Percentiles rank a stretch among this genome's conserved stretches.
These are phyloP conservation scores for Arvicanthis niloticus DNA, from an alignment of 2,113 vertebrate species.

Conservation along the genomic window DNA sequence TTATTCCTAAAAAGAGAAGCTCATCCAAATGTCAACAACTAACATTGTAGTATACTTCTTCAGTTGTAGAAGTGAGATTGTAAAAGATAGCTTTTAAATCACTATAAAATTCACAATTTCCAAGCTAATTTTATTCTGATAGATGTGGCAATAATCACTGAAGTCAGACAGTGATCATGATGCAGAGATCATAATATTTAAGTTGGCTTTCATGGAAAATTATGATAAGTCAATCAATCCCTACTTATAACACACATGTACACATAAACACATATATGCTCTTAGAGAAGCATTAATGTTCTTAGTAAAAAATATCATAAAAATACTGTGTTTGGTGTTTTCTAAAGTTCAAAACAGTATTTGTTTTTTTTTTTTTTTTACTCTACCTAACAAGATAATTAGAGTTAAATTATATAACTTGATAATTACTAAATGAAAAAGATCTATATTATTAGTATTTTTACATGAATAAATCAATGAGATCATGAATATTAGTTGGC, in stretches of 20 bases:
- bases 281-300: background rate
- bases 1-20: background rate
- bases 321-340: background rate
- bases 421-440: background rate
- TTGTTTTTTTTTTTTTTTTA: background rate
- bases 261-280: background rate
- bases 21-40: background rate
- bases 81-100: background rate
- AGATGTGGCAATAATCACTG: background rate
- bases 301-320: background rate
- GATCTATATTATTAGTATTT: background rate
- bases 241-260: background rate
- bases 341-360: background rate
- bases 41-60: background rate
- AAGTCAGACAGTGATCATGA: background rate
- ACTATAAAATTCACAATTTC: background rate
- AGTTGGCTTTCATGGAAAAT: background rate
- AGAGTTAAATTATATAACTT: background rate
- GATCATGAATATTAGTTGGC: background rate
- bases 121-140: background rate
- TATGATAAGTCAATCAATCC: background rate
- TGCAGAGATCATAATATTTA: background rate
- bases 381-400: background rate
- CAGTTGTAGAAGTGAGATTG: background rate
- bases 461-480: background rate